Evolutionary conservation across 2,797 vertebrate genomes (phyloP), one percentile per base, ranked within the genome.

Genomic region (Netta rufina): DNA sequence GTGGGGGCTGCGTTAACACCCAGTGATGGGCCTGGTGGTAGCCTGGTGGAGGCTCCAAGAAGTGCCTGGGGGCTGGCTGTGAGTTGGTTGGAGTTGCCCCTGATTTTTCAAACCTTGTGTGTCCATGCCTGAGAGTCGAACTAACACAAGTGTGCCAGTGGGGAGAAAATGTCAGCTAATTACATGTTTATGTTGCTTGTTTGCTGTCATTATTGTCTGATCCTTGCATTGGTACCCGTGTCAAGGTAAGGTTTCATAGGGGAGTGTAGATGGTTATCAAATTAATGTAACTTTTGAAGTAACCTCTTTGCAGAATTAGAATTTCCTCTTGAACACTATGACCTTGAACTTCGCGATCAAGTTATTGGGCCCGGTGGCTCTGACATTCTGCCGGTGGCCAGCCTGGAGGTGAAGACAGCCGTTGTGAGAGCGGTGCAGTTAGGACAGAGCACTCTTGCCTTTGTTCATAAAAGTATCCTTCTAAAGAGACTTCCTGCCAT

Each of bases 391-490:
- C 71, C 97, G 8, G 97, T 97, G 38, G 96, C 97, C 67, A 74
- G 45, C 4, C 45, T 97, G 86, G 94, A 97, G 43, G 90, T 77
- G 53, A 85, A 96, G 33, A 96, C 95, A 15, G 95, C 89, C 39
- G 75, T 77, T 4, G 92, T 98, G 85, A 97, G 96, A 13, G 97
- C 95, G 28, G 30, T 96, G 58, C 88, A 92, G 25, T 86, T 93
- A 53, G 97, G 98, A 71, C 97, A 95, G 43, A 76, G 96, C 8
- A 94, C 74, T 33, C 91, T 98, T 22, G 77, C 95, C 41, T 96
- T 97, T 54, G 92, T 81, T 45, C 96, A 96, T 65, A 96, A 96
- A 72, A 96, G 90, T 94, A 97, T 97, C 97, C 95, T 97, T 96
- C 60, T 14, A 62, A 54, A 33, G 36, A 10, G 38, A n/a, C 9